Conservation (phyloP, 2,113 vertebrate genomes). For the Hystrix cristata region DNA sequence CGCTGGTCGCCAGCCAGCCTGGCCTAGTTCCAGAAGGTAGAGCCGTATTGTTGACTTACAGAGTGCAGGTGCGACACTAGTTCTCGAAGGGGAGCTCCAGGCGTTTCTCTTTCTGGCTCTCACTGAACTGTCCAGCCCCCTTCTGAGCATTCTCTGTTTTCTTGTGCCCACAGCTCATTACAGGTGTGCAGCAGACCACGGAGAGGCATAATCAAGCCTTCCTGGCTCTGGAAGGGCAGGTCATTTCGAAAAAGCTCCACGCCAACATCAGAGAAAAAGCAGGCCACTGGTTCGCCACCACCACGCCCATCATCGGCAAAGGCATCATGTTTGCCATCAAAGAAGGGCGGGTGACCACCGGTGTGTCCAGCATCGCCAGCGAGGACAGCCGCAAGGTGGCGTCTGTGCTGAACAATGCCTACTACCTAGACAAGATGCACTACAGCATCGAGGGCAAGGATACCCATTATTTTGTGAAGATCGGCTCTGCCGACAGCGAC, state of each 20-base stretch:
- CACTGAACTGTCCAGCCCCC: fast-evolving
- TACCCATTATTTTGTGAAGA: slow-evolving; percentile 98
- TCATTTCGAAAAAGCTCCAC: slow-evolving; percentile 94
- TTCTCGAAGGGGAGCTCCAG: fast-evolving
- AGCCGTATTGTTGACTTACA: fast-evolving
- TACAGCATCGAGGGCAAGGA: slow-evolving; percentile 97
- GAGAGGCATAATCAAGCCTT: slow-evolving; percentile 99
- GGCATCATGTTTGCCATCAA: slow-evolving; percentile 98
- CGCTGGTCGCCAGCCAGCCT: background rate
- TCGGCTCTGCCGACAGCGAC: slow-evolving; percentile 95
- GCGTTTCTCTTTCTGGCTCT: too few species aligned
- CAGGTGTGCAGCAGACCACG: slow-evolving; percentile 97
- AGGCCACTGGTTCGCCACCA: slow-evolving; percentile 98
- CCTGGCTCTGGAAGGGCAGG: slow-evolving; percentile 97
- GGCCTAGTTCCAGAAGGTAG: background rate
- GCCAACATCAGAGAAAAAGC: slow-evolving; percentile 93
- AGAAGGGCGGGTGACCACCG: slow-evolving; percentile 95
- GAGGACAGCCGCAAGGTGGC: slow-evolving; percentile 98
- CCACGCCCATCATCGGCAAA: slow-evolving; percentile 96
- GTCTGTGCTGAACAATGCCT: slow-evolving; percentile 94
- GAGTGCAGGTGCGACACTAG: fast-evolving
- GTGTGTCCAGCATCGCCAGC: slow-evolving; percentile 93
- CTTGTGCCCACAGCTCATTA: slow-evolving; percentile 92
- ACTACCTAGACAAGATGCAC: slow-evolving; percentile 97
- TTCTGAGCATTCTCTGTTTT: slow-evolving; percentile 73